Evolutionary conservation across 1,140 invertebrate genomes (phyloP), one percentile per base, ranked within the genome.

Genomic region (Coelopa frigida): DNA sequence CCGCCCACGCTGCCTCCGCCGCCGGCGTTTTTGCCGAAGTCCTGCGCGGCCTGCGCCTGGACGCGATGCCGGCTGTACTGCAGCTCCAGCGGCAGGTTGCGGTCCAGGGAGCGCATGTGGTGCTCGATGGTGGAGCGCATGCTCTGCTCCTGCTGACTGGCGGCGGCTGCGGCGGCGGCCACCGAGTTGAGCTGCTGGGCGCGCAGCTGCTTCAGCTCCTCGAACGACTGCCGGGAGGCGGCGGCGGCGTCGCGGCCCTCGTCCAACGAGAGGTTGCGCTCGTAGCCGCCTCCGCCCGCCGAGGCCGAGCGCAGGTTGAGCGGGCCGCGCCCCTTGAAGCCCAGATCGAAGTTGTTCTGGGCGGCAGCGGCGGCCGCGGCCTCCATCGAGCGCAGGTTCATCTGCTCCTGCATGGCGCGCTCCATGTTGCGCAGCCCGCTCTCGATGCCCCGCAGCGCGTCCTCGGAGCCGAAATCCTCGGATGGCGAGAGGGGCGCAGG

Each of bases 331-430:
- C 51, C 51, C 50, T 67, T 67, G 20, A 67, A 67, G 26, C 58
- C 61, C 17, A 67, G 23, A 53, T 66, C 63, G 15, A 68, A 69
- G 45, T 66, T 69, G 20, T 58, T 64, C 50, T 68, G 59, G 15
- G 56, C 52, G 12, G 15, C 20, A 43, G 56, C 55, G n/a, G 39
- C 42, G 3, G 38, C 51, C 3, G 46, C 49, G 0, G 57, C 61
- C 51, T 70, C 67, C 43, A 70, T 38, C 10, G 54, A 66, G 12
- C 67, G 43, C 18, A 70, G 36, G 35, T 66, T 70, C 67, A 70
- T 69, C 43, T 70, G 67, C 44, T 70, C 67, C 46, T 69, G 67
- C 67, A 70, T 70, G 38, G 67, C 67, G 5, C 67, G 55, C 36
- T 70, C 67, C 67, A 70, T 70, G 37, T 70, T 70, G 4, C 64